A percentile compares a stretch with the other conserved stretches of the same genome.
phyloP scores from a whole-genome alignment of 2,113 vertebrate genomes.

The Indicator indicator region DNA sequence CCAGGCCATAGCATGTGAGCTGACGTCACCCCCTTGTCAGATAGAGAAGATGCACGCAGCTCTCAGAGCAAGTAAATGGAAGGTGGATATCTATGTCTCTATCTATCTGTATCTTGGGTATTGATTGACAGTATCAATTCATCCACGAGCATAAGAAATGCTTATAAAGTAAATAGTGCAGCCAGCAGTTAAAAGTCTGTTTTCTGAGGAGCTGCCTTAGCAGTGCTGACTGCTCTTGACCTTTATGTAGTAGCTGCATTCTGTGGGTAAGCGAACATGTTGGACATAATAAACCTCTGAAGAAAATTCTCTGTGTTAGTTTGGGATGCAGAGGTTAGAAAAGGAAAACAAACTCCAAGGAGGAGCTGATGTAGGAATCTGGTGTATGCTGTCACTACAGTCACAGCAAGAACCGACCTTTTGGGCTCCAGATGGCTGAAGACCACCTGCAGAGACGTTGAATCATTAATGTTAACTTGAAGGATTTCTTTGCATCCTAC shows the following conservation, averaged over 20 bases:
- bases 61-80: not conserved
- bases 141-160: not conserved
- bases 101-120: not conserved
- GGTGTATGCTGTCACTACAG: not conserved
- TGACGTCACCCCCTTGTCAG: not conserved
- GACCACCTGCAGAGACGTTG: slow-evolving; percentile 39
- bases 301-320: not conserved
- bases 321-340: not conserved
- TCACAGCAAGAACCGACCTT: not conserved
- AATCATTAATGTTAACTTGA: slow-evolving; percentile 33
- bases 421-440: slow-evolving; percentile 42
- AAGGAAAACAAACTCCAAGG: not conserved
- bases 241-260: not conserved
- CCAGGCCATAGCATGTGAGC: accelerated
- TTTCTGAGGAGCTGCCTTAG: not conserved
- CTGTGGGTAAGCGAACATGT: accelerated
- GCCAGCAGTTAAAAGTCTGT: not conserved
- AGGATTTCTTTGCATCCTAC: not conserved
- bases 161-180: not conserved
- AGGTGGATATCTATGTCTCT: accelerated
- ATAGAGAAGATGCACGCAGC: accelerated
- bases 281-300: not conserved
- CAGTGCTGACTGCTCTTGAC: not conserved
- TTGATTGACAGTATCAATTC: not conserved
- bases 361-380: not conserved